Evolutionary conservation across 2,113 vertebrate species (phyloP), one percentile per base, ranked within the genome.

Genomic region (Psophia crepitans): DNA sequence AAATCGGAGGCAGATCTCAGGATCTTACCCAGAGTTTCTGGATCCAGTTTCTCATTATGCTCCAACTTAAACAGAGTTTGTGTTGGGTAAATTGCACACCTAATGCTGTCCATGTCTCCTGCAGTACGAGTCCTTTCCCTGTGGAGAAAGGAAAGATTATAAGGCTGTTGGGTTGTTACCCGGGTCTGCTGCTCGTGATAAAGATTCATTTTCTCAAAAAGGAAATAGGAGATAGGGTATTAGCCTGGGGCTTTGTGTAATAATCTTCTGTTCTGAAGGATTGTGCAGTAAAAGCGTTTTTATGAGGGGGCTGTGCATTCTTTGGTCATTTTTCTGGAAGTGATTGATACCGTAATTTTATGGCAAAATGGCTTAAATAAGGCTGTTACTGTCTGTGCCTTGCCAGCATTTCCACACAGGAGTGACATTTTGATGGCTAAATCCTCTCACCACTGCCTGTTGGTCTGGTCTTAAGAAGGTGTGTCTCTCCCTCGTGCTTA

Each of bases 11-110:
- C 57, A 46, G 60, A 49, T 58, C 18, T 86, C 1, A 0, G 46
- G 22, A 9, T 58, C 43, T 92, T 43, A 32, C 33, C 46, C 33
- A 14, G 28, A 35, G 46, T 60, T 74, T 78, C 27, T 60, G 53
- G 60, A 30, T 79, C 4, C 35, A 28, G 48, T 74, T 90, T 82
- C 61, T 89, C 22, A 2, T 28, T n/a, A 1, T n/a, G 58, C 51
- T 91, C 13, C 7, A 15, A 15, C 16, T 75, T 48, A n/a, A 73
- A 54, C 35, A 11, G 20, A 51, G 27, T 20, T 35, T 21, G 73
- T 74, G 61, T 71, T 9, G 16, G 66, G 28, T 66, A 4, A n/a
- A n/a, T 53, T 76, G 69, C 0, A 0, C 0, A 0, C 21, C 44
- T 35, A 60, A 6, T 48, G 63, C 23, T 37, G 63, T 89, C 41